Conservation (phyloP, 2,113 vertebrate genomes). For the Cheirogaleus medius region DNA sequence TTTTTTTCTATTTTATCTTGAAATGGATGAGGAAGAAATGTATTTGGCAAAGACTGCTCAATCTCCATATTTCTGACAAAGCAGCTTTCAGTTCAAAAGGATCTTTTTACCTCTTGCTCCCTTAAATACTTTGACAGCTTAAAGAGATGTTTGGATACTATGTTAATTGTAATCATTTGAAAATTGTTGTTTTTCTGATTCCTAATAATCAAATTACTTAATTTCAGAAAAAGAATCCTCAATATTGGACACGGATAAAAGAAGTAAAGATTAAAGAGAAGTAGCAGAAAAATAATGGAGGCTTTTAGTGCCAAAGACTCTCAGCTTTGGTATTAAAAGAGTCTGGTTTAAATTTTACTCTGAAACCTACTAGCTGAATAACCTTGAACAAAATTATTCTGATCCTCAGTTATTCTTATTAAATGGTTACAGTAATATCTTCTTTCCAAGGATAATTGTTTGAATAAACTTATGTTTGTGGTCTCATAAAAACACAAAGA, state of each 20-base stretch:
- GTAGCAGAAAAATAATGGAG: conserved; percentile 10
- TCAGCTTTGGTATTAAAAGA: conserved; percentile 25
- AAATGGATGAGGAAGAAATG: conserved; percentile 48
- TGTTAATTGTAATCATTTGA: conserved; percentile 40
- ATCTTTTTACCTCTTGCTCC: neutral
- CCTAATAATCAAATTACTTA: conserved; percentile 46
- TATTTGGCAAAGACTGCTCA: conserved; percentile 26
- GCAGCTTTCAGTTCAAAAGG: neutral
- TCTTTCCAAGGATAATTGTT: neutral
- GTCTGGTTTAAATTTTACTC: conserved; percentile 35
- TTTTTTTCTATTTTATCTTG: conserved; percentile 59
- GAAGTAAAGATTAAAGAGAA: conserved; percentile 42
- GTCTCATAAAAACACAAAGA: neutral
- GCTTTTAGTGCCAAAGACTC: neutral
- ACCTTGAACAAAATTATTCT: neutral
- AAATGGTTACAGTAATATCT: neutral
- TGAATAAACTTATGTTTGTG: neutral
- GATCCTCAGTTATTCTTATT: neutral
- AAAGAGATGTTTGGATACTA: conserved; percentile 10
- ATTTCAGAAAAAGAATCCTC: conserved; percentile 48
- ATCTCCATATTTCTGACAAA: conserved; percentile 4
- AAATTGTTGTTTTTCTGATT: conserved; percentile 38
- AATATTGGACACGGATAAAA: conserved; percentile 24
- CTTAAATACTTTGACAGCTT: conserved; percentile 39
- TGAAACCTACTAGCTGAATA: conserved; percentile 7